Base-by-base conservation (phyloP, 2,888 invertebrate species). In the Heliconius charithonia region DNA sequence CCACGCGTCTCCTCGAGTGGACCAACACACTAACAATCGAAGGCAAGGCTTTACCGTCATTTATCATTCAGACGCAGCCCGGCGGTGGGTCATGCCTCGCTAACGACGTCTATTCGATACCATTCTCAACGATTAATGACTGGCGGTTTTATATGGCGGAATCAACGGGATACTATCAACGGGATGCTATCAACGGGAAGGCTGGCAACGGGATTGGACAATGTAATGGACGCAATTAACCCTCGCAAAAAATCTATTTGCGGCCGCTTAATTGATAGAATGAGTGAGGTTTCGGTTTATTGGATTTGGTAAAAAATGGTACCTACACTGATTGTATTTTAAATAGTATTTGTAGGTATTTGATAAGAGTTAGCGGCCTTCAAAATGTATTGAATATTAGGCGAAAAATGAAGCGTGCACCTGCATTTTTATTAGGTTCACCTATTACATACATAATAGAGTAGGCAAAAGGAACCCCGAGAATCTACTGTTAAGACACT, bases 111-210 rank as follows among this genome's bases (percentile, higher is more conserved):
- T 77, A 72, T 74, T 71, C 70, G 79, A 80, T 80, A 75, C 71
- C 37, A 77, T 80, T 75, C 74, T 77, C 77, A 75, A 63, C 74
- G 75, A 80, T 74, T 77, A 80, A 80, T 77, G 79, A 80, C 79
- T 77, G 37, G 77, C 77, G 65, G 41, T 80, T 80, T 77, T 62
- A 70, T 78, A 70, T 70, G 73, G 41, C 74, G 67, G 74, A 74
- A 78, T 69, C 69, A 16, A 41, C 69, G 69, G 69, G 41, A 69
- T 25, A 19, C 51, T 51, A 45, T 45, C 41, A 13, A 41, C 41
- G 41, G 41, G 41, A 12, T 13, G 41, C 13, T 41, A 51, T 19
- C 51, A 51, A 51, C 51, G 51, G 51, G 51, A 51, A 51, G 51
- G 19, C 51, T 19, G 37, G 37, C 67, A 13, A 41, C 69, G 67